These are phyloP conservation scores for Linurgus olivaceus DNA, from an alignment of 2,797 vertebrate species.

Conservation along the genomic window DNA sequence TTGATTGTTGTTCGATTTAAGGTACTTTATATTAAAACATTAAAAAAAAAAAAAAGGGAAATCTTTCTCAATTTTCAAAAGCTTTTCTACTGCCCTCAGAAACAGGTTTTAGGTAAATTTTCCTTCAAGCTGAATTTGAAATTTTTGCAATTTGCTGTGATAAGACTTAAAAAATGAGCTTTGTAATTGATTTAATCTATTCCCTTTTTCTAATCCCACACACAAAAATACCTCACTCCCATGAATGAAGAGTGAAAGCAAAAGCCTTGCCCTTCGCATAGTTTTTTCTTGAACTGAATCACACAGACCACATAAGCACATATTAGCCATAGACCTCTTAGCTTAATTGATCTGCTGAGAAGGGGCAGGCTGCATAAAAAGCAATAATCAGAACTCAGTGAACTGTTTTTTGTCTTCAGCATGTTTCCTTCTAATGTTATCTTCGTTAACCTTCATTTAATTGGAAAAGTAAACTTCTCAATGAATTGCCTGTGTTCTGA, in stretches of 20 bases:
- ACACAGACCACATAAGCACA: background rate
- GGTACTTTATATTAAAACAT: background rate
- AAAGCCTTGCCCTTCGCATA: background rate
- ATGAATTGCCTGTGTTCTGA: background rate
- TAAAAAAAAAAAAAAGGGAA: background rate
- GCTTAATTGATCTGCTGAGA: background rate
- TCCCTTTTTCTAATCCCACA: background rate
- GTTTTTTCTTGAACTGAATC: background rate
- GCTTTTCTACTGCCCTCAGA: background rate
- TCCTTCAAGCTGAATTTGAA: background rate
- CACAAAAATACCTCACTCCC: accelerated
- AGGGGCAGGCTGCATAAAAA: background rate
- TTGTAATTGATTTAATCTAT: background rate
- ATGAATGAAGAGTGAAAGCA: background rate
- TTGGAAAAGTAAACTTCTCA: background rate
- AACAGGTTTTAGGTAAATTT: background rate
- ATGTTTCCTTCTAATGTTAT: background rate
- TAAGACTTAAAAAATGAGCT: background rate
- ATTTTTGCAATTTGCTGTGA: background rate
- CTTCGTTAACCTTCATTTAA: background rate
- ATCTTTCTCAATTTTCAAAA: background rate
- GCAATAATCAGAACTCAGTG: background rate
- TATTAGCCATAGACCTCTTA: background rate
- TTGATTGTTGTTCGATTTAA: background rate
- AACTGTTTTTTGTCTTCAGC: background rate